Evolutionary conservation across 2,888 invertebrate genomes (phyloP).

Genomic region (Athalia cordata): DNA sequence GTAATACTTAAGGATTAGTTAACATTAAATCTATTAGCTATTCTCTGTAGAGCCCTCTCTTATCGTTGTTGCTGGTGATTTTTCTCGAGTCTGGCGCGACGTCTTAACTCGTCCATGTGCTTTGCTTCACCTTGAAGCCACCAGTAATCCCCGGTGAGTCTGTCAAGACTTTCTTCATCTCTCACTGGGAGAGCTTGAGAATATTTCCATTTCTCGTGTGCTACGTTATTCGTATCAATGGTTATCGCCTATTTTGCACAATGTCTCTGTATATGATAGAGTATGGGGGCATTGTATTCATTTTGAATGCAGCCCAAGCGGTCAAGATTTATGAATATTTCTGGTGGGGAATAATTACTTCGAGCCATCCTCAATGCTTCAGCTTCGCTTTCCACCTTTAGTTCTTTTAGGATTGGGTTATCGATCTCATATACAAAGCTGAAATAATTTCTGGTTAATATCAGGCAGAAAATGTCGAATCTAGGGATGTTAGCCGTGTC

Average conservation of each 20-base stretch:
- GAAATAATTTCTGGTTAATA: not conserved
- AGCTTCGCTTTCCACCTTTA: slow-evolving; percentile 15
- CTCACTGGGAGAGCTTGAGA: not conserved
- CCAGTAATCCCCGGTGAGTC: not conserved
- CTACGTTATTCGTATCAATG: not conserved
- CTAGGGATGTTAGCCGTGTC: slow-evolving; percentile 7
- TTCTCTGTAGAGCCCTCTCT: no score
- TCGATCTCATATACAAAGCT: not conserved
- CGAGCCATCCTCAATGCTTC: slow-evolving; percentile 29
- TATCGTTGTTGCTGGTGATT: not conserved
- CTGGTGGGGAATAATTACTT: slow-evolving; percentile 39
- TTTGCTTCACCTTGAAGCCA: slow-evolving; percentile 1
- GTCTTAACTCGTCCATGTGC: slow-evolving; percentile 14
- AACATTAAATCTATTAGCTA: no score
- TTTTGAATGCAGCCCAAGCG: slow-evolving; percentile 19
- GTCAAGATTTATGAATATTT: slow-evolving; percentile 29
- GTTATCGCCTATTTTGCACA: not conserved
- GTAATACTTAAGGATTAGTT: no score
- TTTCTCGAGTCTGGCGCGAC: not conserved
- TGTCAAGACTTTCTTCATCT: not conserved
- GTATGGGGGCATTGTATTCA: not conserved
- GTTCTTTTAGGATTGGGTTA: not conserved
- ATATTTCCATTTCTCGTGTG: not conserved
- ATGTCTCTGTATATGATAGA: slow-evolving; percentile 1
- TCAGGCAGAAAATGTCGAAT: not conserved